Base-by-base conservation (phyloP, 1,140 invertebrate species). In the Metopolophium dirhodum region DNA sequence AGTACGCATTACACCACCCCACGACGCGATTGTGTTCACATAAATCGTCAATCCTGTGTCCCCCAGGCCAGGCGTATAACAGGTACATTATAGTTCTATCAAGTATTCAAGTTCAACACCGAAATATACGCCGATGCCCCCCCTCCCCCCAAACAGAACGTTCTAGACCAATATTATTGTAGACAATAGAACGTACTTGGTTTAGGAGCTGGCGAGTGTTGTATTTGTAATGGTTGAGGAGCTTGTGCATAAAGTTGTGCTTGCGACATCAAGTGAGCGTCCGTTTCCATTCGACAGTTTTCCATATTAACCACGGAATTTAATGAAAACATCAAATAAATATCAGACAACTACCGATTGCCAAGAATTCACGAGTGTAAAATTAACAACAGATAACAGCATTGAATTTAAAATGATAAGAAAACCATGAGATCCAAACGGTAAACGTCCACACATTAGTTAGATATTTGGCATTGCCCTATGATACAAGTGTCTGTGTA, bases 191-290 rank as follows among this genome's bases (percentile, higher is more conserved):
- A 85, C 91, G 35, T 85, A 93, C 91, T 86, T 93, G 49, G 82
- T 41, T 93, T 82, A 37, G 91, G 82, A n/a, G 91, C 91, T 45
- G 91, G 82, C 11, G 91, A 82, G 35, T 93, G 82, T 57, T 93
- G 82, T 57, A 93, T 86, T 93, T 86, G 91, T 41, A 47, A 37
- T 37, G 91, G 91, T 22, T 54, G 82, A 57, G 51, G 91, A 86
- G 51, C 91, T 57, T 51, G 91, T 57, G 37, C 89, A 37, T 93
- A 93, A 8, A 86, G 91, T 41, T 93, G 41, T 41, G 41, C 3
- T 41, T 41, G 82, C 18, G 89, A 90, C 91, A 93, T 93, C 91
- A 93, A 86, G 37, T 93, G 91, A 30, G 91, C 91, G 35, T 93
- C 91, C n/a, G 91, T 93, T 41, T 93, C 82, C 91, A 93, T 93